Base-by-base conservation (phyloP, 2,888 invertebrate species). In the Capitulum mitella region DNA sequence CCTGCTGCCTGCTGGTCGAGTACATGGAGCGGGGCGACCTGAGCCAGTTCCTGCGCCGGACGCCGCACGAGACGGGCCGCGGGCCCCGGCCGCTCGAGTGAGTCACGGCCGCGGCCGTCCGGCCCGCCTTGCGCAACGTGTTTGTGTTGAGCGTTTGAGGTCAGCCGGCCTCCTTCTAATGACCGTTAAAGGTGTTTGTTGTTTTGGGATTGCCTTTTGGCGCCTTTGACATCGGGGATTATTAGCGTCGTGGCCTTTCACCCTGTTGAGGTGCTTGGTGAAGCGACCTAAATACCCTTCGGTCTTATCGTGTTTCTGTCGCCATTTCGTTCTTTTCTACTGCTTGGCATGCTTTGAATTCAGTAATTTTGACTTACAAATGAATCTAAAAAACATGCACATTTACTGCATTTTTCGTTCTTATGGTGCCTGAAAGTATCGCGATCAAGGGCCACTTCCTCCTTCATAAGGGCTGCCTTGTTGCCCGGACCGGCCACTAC, bases 11-110 rank as follows among this genome's bases (percentile, higher is more conserved):
- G n/a, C 75, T 75, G 43, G 75, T 75, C 26, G 75, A 75, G 29
- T 46, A 75, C 75, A 43, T 46, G 43, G 75, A 75, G 75, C n/a
- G 46, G 3, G 75, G 75, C 22, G 75, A 75, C 29, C 75, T 75
- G 43, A n/a, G 40, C 46, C 43, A 46, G 75, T 75, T n/a, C 32
- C 46, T 75, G 43, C 43, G 75, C 12, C 26, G 43, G 29, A 5
- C 22, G 37, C 6, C 43, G 75, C 46, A 37, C 26, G 37, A 70
- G 37, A 37, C 70, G 22, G 70, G 37, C 22, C 34, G 70, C 37
- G 19, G 37, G 26, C 70, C 37, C 6, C 19, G 37, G 22, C 37
- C 37, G 37, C 37, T 70, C 19, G 70, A 70, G 70, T 70, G 70
- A 70, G 70, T 37, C 1, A 5, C 32, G n/a, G 61, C 54, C 6